A percentile compares a stretch with the other conserved stretches of the same genome.
phyloP scores from a whole-genome alignment of 2,888 invertebrate genomes.

The Dasypogon diadema region DNA sequence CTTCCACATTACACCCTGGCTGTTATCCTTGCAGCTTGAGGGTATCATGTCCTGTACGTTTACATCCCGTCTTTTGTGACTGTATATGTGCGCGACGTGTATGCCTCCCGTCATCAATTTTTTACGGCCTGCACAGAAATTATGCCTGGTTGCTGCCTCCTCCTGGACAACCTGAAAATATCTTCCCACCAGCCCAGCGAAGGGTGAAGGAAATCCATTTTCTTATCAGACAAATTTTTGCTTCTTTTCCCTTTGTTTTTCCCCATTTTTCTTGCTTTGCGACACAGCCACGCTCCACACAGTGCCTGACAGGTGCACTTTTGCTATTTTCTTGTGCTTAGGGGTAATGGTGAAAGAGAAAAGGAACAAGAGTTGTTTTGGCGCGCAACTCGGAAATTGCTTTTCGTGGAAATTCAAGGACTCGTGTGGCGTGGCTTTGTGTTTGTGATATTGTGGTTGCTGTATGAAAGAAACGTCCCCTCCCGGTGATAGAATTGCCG shows the following conservation, averaged over 20 bases:
- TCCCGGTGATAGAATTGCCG: neutral
- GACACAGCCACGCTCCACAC: constrained; percentile 9
- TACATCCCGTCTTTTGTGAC: neutral
- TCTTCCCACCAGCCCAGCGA: neutral
- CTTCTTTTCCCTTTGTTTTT: constrained; percentile 22
- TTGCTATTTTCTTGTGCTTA: neutral
- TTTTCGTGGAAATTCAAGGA: constrained; percentile 41
- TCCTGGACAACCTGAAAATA: neutral
- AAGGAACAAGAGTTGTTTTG: constrained; percentile 18
- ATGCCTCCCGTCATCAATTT: constrained; percentile 11
- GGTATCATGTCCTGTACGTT: constrained; percentile 12
- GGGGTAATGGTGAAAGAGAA: neutral
- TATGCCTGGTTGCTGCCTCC: neutral
- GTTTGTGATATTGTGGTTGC: constrained; percentile 25
- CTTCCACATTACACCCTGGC: neutral
- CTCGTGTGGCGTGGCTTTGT: constrained; percentile 9
- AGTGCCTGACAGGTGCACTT: constrained; percentile 11
- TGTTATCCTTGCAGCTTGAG: constrained; percentile 16
- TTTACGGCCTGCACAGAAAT: neutral
- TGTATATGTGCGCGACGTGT: neutral
- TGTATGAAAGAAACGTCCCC: constrained; percentile 1
- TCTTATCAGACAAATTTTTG: constrained; percentile 35
- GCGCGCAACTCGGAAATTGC: constrained; percentile 46
- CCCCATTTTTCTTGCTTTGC: constrained; percentile 15
- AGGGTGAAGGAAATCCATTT: constrained; percentile 24